A percentile compares a stretch with the other conserved stretches of the same genome.
These are phyloP conservation scores for Ophioninae sp. DNA, from an alignment of 2,888 invertebrate genomes.

Conservation along the genomic window DNA sequence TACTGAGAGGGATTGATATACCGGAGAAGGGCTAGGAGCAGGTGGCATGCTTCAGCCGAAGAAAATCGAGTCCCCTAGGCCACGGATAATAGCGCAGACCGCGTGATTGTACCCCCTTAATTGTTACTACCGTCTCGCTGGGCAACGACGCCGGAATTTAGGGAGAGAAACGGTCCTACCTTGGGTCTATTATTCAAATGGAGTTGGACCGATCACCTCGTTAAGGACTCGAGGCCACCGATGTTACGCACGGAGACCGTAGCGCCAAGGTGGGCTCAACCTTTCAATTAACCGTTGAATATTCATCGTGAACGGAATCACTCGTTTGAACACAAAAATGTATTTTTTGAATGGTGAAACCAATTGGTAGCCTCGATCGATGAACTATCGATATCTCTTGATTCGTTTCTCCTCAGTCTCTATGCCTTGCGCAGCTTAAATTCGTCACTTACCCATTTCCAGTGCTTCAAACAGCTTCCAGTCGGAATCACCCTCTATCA, in stretches of 20 bases:
- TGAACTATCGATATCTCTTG: background rate
- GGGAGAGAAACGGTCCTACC: slow-evolving; percentile 6
- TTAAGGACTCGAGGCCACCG: slow-evolving; percentile 66
- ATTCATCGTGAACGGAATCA: slow-evolving; percentile 12
- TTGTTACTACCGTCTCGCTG: slow-evolving; percentile 55
- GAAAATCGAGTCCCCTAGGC: slow-evolving; percentile 47
- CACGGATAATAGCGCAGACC: slow-evolving; percentile 58
- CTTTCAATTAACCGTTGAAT: slow-evolving; percentile 30
- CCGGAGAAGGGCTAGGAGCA: slow-evolving; percentile 18
- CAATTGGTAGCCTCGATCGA: background rate
- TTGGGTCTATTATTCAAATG: slow-evolving; percentile 66
- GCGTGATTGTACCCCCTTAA: slow-evolving; percentile 59
- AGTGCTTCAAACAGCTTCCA: too few relatives aligned
- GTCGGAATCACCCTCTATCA: too few relatives aligned
- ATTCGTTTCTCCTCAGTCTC: background rate
- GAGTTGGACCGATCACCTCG: slow-evolving; percentile 67
- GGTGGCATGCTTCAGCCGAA: slow-evolving; percentile 25
- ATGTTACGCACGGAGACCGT: slow-evolving; percentile 58
- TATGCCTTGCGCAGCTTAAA: too few relatives aligned
- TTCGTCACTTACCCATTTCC: too few relatives aligned
- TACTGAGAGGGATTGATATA: slow-evolving; percentile 16
- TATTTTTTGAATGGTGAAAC: background rate
- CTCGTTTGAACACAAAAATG: background rate
- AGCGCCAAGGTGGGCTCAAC: slow-evolving; percentile 6
- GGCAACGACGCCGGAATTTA: slow-evolving; percentile 1